Percentiles rank a stretch among this genome's conserved stretches.
Evolutionary conservation across 2,797 vertebrate species (phyloP).

Genomic region (Crocidura indochinensis): DNA sequence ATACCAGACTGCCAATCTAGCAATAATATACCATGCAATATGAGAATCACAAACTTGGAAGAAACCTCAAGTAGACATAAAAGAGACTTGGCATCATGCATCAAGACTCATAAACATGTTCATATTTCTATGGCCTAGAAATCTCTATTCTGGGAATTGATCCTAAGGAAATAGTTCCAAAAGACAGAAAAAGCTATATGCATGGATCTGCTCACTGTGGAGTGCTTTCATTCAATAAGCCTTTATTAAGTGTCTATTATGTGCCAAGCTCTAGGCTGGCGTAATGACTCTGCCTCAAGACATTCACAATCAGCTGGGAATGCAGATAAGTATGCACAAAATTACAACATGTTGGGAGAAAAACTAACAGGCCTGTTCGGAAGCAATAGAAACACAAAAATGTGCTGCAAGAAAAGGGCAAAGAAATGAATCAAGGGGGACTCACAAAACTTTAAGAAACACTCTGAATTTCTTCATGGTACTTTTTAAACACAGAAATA

Average conservation of each 20-base stretch:
- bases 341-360: background rate
- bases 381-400: background rate
- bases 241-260: conserved; percentile 81
- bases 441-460: conserved; percentile 1
- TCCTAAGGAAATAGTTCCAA: conserved; percentile 74
- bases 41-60: conserved; percentile 81
- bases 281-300: conserved; percentile 35
- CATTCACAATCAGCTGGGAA: conserved; percentile 65
- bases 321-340: conserved; percentile 46
- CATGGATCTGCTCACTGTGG: conserved; percentile 53
- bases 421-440: background rate
- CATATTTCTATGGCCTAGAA: conserved; percentile 81
- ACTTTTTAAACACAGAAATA: background rate
- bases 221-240: conserved; percentile 79
- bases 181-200: conserved; percentile 67
- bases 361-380: conserved; percentile 7
- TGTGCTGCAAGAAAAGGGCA: background rate
- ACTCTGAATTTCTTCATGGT: background rate
- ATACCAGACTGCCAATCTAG: conserved; percentile 81
- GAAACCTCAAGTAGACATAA: conserved; percentile 75
- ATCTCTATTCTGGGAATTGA: conserved; percentile 79
- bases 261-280: conserved; percentile 67
- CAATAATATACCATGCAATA: conserved; percentile 68
- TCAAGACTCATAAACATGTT: conserved; percentile 82
- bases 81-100: conserved; percentile 71